These are phyloP conservation scores for Melanotaenia pygmaea DNA, from an alignment of 2,797 vertebrate genomes.

Conservation along the genomic window DNA sequence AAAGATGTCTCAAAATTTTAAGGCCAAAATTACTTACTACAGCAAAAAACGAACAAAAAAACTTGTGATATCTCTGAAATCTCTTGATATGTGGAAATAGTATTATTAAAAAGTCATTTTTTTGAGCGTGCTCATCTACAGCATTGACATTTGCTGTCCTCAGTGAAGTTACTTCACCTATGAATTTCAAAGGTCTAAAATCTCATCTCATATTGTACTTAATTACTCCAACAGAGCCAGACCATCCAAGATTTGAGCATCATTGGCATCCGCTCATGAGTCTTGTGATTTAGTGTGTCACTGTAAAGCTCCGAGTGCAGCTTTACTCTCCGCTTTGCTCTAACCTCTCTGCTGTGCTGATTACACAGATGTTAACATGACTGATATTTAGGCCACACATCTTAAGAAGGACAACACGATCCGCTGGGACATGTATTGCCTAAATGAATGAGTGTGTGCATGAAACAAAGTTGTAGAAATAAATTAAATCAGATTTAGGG, in stretches of 20 bases:
- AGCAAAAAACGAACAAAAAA: neutral
- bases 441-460: slow-evolving; percentile 17
- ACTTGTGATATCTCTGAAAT: neutral
- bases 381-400: slow-evolving; percentile 76
- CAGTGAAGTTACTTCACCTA: slow-evolving; percentile 7
- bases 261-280: slow-evolving; percentile 1
- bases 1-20: neutral
- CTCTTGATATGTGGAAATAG: neutral
- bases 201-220: slow-evolving; percentile 21
- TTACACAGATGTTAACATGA: slow-evolving; percentile 71
- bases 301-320: slow-evolving; percentile 51
- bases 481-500: slow-evolving; percentile 38
- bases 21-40: neutral
- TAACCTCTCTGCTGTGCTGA: slow-evolving; percentile 50
- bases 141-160: neutral
- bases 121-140: neutral
- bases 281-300: slow-evolving; percentile 49
- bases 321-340: slow-evolving; percentile 39
- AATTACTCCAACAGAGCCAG: slow-evolving; percentile 31
- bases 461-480: slow-evolving; percentile 11
- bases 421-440: slow-evolving; percentile 42
- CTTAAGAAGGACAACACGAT: slow-evolving; percentile 65
- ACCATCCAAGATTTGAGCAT: slow-evolving; percentile 29
- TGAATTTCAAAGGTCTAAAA: slow-evolving; percentile 18
- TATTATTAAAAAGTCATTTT: neutral